These are phyloP conservation scores for Drosophila neonasuta DNA, from an alignment of 2,888 invertebrate species.

Conservation along the genomic window DNA sequence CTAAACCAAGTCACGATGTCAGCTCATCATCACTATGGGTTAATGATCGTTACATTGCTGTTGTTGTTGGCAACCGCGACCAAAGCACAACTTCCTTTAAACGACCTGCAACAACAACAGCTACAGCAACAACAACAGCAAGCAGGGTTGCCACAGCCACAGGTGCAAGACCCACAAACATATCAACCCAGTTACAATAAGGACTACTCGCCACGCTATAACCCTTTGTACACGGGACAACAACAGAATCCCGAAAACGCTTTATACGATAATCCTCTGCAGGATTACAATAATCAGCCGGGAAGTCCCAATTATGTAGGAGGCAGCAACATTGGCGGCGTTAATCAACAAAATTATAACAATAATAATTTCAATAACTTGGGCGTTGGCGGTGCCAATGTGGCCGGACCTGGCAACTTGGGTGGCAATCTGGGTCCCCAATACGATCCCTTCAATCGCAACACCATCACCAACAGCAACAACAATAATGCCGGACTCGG, in stretches of 20 bases:
- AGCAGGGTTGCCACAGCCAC: slow-evolving; percentile 28
- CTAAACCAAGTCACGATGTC: slow-evolving; percentile 57
- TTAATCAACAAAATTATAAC: slow-evolving; percentile 55
- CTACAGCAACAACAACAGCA: slow-evolving; percentile 36
- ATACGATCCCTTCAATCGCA: slow-evolving; percentile 77
- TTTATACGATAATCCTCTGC: slow-evolving; percentile 74
- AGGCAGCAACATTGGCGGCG: slow-evolving; percentile 17
- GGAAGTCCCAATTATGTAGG: slow-evolving; percentile 48
- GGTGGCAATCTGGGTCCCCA: slow-evolving; percentile 58
- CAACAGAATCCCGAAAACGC: slow-evolving; percentile 62
- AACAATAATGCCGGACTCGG: slow-evolving; percentile 43
- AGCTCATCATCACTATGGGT: slow-evolving; percentile 16
- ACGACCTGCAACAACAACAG: slow-evolving; percentile 42
- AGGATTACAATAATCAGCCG: slow-evolving; percentile 66
- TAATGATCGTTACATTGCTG: slow-evolving; percentile 25
- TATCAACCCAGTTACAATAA: slow-evolving; percentile 76
- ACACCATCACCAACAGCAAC: slow-evolving; percentile 42
- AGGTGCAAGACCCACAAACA: slow-evolving; percentile 51
- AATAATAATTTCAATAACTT: slow-evolving; percentile 54
- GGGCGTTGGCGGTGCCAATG: slow-evolving; percentile 39
- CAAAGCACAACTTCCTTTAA: slow-evolving; percentile 40
- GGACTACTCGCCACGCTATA: slow-evolving; percentile 80
- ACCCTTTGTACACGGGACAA: slow-evolving; percentile 76
- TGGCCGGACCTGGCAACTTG: slow-evolving; percentile 50
- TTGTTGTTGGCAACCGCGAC: slow-evolving; percentile 46